Conservation (phyloP, 2,888 invertebrate genomes). For the Sarcophaga variegata region DNA sequence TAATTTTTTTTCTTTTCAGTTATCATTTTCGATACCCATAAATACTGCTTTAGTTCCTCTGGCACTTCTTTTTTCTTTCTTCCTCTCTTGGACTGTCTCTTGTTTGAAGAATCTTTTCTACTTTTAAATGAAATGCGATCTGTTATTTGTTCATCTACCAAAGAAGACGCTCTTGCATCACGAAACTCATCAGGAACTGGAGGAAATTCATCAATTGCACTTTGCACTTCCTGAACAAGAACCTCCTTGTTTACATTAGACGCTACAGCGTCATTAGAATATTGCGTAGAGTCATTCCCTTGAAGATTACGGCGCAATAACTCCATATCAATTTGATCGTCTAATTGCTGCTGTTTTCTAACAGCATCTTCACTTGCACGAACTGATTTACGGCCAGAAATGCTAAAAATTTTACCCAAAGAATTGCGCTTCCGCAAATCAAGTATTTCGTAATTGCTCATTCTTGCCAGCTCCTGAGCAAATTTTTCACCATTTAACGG, state of each 20-base stretch:
- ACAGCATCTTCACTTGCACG: slow-evolving; percentile 6
- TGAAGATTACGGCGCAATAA: slow-evolving; percentile 30
- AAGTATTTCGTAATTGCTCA: slow-evolving; percentile 77
- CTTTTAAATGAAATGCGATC: slow-evolving; percentile 63
- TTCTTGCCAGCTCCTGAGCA: slow-evolving; percentile 74
- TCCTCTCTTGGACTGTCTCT: background rate
- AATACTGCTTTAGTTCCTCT: slow-evolving; percentile 66
- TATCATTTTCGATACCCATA: slow-evolving; percentile 55
- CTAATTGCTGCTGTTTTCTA: slow-evolving; percentile 70
- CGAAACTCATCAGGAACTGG: slow-evolving; percentile 65
- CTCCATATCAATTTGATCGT: slow-evolving; percentile 73
- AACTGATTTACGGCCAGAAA: slow-evolving; percentile 65
- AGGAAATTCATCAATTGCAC: slow-evolving; percentile 19
- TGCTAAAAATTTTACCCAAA: slow-evolving; percentile 65
- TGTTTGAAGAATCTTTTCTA: background rate
- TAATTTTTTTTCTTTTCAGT: slow-evolving; percentile 23
- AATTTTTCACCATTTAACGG: slow-evolving; percentile 78
- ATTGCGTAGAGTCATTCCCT: background rate
- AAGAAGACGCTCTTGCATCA: slow-evolving; percentile 43
- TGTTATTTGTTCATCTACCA: slow-evolving; percentile 59
- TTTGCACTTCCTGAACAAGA: background rate
- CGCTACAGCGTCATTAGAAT: too few species aligned
- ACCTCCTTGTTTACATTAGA: background rate
- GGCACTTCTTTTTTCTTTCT: slow-evolving; percentile 17
- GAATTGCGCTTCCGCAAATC: slow-evolving; percentile 78